Conservation (phyloP, 2,797 vertebrate species). For the Cossypha caffra region DNA sequence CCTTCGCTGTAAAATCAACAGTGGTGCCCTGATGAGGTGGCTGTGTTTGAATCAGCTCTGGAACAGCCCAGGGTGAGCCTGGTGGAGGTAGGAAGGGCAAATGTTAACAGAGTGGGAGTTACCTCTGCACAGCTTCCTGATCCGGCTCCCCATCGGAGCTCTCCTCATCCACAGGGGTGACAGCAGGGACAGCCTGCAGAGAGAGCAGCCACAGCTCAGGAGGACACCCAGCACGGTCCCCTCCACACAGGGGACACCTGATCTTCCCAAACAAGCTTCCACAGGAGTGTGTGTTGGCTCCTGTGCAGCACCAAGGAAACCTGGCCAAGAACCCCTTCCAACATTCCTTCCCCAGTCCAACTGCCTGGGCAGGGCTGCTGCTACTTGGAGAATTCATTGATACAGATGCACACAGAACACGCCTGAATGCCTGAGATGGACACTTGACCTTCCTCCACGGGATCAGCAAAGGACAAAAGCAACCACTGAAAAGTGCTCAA, state of each 20-base stretch:
- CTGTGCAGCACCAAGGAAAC: background rate
- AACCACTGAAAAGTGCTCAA: no score
- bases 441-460: accelerated
- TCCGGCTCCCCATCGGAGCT: conserved; percentile 97
- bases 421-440: accelerated
- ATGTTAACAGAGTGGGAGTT: conserved; percentile 67
- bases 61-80: conserved; percentile 27
- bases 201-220: background rate
- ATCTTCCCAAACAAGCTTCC: background rate
- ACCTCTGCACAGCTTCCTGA: conserved; percentile 99
- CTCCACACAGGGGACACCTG: background rate
- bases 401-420: accelerated
- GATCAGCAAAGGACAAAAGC: background rate
- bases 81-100: conserved; percentile 40
- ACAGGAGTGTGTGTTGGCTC: background rate
- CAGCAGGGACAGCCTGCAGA: conserved; percentile 89
- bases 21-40: background rate
- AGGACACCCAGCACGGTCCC: background rate
- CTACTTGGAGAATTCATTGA: background rate
- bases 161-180: conserved; percentile 98
- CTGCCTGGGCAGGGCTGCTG: background rate
- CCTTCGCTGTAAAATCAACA: background rate
- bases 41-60: background rate
- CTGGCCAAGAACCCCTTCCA: background rate
- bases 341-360: background rate